These are phyloP conservation scores for Pseudomyrmex dendroicus DNA, from an alignment of 1,140 invertebrate species.

Conservation along the genomic window DNA sequence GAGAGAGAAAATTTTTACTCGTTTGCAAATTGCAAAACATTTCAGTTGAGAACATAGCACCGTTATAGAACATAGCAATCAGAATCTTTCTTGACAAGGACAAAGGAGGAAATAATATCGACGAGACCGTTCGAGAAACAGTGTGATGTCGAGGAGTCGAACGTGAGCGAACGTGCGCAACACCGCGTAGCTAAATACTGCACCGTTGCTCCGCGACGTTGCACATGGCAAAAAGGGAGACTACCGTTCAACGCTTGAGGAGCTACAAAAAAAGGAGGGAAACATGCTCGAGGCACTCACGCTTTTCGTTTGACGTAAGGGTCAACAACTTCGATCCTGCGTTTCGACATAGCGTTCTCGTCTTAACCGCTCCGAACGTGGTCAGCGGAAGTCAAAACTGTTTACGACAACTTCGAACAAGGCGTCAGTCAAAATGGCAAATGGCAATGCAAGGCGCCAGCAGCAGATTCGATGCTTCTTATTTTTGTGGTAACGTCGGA, in stretches of 20 bases:
- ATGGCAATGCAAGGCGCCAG: slow-evolving; percentile 69
- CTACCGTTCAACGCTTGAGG: not conserved
- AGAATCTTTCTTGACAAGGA: not conserved
- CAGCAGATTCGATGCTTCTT: slow-evolving; percentile 55
- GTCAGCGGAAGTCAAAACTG: slow-evolving; percentile 67
- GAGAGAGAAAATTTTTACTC: not conserved
- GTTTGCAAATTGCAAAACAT: not conserved
- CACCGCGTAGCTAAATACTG: slow-evolving; percentile 22
- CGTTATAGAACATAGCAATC: slow-evolving; percentile 21
- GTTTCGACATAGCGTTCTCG: slow-evolving; percentile 89
- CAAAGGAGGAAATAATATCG: not conserved
- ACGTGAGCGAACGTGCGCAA: not conserved
- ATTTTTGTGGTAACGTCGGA: slow-evolving; percentile 23
- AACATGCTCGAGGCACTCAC: slow-evolving; percentile 84
- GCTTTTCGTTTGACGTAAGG: slow-evolving; percentile 91
- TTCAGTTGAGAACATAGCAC: slow-evolving; percentile 53
- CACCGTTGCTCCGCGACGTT: slow-evolving; percentile 65
- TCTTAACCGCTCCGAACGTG: slow-evolving; percentile 10
- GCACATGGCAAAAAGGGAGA: slow-evolving; percentile 67
- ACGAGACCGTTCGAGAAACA: too few species aligned
- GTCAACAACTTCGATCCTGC: slow-evolving; percentile 93
- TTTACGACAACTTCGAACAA: slow-evolving; percentile 73
- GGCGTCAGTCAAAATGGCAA: slow-evolving; percentile 84
- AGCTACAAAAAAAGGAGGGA: not conserved
- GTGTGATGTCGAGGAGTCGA: too few species aligned